phyloP scores from a whole-genome alignment of 2,113 vertebrate species.

The Muntiacus muntjak region DNA sequence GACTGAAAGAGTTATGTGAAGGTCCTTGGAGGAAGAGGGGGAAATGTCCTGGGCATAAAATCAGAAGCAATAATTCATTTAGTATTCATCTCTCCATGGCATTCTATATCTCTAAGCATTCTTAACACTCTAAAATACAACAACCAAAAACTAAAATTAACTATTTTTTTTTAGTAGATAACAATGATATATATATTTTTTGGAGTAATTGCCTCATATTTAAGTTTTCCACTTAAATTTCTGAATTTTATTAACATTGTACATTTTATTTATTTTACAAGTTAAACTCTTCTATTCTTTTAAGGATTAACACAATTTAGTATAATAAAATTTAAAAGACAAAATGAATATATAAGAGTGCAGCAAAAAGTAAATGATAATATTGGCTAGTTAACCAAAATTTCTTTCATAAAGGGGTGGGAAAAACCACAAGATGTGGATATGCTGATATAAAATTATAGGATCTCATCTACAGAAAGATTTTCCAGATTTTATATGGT shows the following conservation, averaged over 20 bases:
- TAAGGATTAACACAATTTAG: background rate
- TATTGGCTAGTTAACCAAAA: background rate
- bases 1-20: slow-evolving; percentile 37
- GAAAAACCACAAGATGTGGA: background rate
- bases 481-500: background rate
- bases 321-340: background rate
- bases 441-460: background rate
- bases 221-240: background rate
- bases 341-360: background rate
- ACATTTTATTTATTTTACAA: background rate
- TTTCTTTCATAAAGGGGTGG: background rate
- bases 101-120: slow-evolving; percentile 47
- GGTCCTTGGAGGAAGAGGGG: slow-evolving; percentile 11
- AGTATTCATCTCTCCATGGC: slow-evolving; percentile 32
- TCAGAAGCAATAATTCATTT: slow-evolving; percentile 55
- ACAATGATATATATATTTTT: background rate
- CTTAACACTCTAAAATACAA: background rate
- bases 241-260: background rate
- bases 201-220: background rate
- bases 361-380: background rate
- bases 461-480: background rate
- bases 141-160: background rate
- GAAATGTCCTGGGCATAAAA: slow-evolving; percentile 40
- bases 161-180: background rate
- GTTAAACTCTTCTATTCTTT: background rate